Evolutionary conservation across 1,140 invertebrate genomes (phyloP).

Genomic region (Drosophila nasuta): DNA sequence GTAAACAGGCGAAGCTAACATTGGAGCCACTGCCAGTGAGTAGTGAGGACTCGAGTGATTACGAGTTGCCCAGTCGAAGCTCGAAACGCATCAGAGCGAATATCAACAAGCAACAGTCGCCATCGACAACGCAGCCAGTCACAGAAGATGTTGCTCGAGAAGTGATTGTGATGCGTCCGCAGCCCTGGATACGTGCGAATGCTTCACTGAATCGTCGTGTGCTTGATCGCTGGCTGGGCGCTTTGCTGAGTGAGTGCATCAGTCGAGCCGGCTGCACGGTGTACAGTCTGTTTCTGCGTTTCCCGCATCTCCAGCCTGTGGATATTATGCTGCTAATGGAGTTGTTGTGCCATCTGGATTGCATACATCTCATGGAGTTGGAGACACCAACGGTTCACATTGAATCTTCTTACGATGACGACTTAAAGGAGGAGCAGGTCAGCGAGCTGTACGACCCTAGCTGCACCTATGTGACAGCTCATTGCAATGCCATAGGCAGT

Average conservation of each 20-base stretch:
- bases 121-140: neutral
- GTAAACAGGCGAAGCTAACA: conserved; percentile 43
- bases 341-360: conserved; percentile 61
- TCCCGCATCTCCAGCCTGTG: conserved; percentile 84
- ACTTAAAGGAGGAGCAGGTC: conserved; percentile 54
- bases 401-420: conserved; percentile 50
- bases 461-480: conserved; percentile 59
- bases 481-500: conserved; percentile 85
- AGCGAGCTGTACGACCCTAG: conserved; percentile 64
- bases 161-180: conserved; percentile 76
- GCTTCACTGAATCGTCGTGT: conserved; percentile 89
- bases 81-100: conserved; percentile 26
- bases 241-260: conserved; percentile 88
- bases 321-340: conserved; percentile 77
- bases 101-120: conserved; percentile 3
- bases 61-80: neutral
- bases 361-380: conserved; percentile 65
- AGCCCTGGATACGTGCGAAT: conserved; percentile 91
- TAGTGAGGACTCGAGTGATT: conserved; percentile 41
- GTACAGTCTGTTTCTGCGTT: conserved; percentile 86
- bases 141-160: conserved; percentile 39
- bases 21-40: neutral
- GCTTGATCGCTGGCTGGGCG: conserved; percentile 89
- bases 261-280: conserved; percentile 87
- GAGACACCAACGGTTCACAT: conserved; percentile 34